Conservation (phyloP, 2,888 invertebrate genomes). For the Phyllotreta striolata region DNA sequence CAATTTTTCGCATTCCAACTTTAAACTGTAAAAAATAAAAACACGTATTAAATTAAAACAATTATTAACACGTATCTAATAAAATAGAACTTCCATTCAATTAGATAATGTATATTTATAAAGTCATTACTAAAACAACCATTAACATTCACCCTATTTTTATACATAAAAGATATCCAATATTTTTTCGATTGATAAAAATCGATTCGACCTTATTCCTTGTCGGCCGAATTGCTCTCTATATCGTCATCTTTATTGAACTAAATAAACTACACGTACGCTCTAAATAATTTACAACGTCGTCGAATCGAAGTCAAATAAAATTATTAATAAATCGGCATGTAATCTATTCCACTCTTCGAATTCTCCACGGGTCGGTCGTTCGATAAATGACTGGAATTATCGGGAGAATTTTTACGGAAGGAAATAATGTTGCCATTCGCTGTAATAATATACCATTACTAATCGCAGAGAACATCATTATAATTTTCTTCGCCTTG, state of each 20-base stretch:
- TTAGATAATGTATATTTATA: too few species aligned
- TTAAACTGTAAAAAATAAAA: slow-evolving; percentile 75
- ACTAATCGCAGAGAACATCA: slow-evolving; percentile 19
- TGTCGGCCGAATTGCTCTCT: too few species aligned
- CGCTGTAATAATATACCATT: slow-evolving; percentile 18
- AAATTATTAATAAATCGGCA: slow-evolving; percentile 22
- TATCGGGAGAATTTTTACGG: slow-evolving; percentile 23
- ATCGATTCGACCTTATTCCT: too few species aligned
- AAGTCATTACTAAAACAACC: too few species aligned
- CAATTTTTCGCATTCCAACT: slow-evolving; percentile 97
- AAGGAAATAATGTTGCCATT: slow-evolving; percentile 25
- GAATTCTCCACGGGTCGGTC: slow-evolving; percentile 17
- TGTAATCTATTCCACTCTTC: slow-evolving; percentile 18
- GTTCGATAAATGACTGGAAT: slow-evolving; percentile 17
- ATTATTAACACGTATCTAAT: too few species aligned
- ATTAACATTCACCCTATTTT: too few species aligned
- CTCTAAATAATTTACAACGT: slow-evolving; percentile 13
- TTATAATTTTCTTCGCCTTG: slow-evolving; percentile 16
- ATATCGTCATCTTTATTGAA: too few species aligned
- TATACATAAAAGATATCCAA: too few species aligned
- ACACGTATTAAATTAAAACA: neutral
- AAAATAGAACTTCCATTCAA: neutral
- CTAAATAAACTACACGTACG: neutral
- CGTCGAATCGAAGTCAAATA: slow-evolving; percentile 15
- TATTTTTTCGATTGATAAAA: too few species aligned